These are phyloP conservation scores for Papilio machaon DNA, from an alignment of 1,140 invertebrate genomes.

Conservation along the genomic window DNA sequence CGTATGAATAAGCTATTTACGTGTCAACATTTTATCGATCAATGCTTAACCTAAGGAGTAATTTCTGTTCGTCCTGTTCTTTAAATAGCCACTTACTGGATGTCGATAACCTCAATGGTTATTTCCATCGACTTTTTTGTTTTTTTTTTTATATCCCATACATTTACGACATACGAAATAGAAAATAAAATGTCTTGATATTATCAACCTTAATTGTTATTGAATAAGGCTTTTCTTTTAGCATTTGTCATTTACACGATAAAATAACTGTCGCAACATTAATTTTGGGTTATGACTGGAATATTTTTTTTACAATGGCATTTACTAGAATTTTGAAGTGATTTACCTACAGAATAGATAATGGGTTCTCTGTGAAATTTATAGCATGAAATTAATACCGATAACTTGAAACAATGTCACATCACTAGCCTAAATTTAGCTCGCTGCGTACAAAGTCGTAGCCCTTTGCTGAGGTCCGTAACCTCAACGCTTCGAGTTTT, in stretches of 20 bases:
- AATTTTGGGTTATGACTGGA: not conserved
- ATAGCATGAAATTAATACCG: not conserved
- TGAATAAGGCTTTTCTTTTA: not conserved
- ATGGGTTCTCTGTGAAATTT: not conserved
- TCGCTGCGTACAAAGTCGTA: slow-evolving; percentile 30
- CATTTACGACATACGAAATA: not conserved
- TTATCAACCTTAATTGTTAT: slow-evolving; percentile 4
- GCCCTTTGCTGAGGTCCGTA: slow-evolving; percentile 38
- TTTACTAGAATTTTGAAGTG: not conserved
- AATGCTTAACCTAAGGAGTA: slow-evolving; percentile 2
- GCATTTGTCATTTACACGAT: not conserved
- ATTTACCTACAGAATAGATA: no score
- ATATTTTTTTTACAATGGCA: not conserved
- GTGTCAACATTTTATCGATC: slow-evolving; percentile 27
- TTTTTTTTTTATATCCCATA: not conserved
- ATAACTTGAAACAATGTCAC: not conserved
- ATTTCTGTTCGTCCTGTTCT: slow-evolving; percentile 34
- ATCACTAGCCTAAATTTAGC: slow-evolving; percentile 31
- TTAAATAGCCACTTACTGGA: slow-evolving; percentile 22
- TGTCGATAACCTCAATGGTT: slow-evolving; percentile 20
- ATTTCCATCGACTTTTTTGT: slow-evolving; percentile 32
- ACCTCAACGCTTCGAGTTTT: slow-evolving; percentile 28
- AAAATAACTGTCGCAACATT: not conserved
- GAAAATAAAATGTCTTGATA: not conserved
- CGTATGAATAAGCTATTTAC: not conserved